Conservation (phyloP, 2,888 invertebrate species). For the Ametastegia equiseti region DNA sequence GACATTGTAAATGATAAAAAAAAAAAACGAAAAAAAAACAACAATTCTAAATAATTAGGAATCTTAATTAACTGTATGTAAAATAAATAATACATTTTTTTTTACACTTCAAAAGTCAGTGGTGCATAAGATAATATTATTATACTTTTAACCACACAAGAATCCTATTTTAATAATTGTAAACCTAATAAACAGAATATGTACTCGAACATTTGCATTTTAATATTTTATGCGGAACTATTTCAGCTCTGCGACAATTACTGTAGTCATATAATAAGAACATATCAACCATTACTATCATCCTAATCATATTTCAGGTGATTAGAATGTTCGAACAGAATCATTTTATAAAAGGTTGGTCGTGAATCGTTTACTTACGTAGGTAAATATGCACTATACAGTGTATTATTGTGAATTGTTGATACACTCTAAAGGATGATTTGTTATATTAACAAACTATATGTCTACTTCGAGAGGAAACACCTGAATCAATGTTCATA, state of each 20-base stretch:
- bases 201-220: conserved; percentile 13
- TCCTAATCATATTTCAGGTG: not conserved
- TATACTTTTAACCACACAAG: conserved; percentile 33
- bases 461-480: not conserved
- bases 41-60: conserved; percentile 28
- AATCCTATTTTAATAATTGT: conserved; percentile 42
- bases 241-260: not conserved
- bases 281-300: not conserved
- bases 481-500: not conserved
- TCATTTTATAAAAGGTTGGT: not conserved
- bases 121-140: conserved; percentile 29
- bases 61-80: conserved; percentile 24
- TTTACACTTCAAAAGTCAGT: conserved; percentile 37
- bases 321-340: not conserved
- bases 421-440: not conserved
- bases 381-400: not conserved
- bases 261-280: not conserved
- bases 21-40: not conserved
- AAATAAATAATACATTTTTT: conserved; percentile 37
- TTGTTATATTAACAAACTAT: not conserved
- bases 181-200: conserved; percentile 35
- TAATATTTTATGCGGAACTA: not conserved
- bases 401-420: not conserved
- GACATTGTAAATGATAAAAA: conserved; percentile 32
- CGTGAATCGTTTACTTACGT: not conserved